phyloP scores from a whole-genome alignment of 1,140 invertebrate genomes.

The Drosophila bifasciata region DNA sequence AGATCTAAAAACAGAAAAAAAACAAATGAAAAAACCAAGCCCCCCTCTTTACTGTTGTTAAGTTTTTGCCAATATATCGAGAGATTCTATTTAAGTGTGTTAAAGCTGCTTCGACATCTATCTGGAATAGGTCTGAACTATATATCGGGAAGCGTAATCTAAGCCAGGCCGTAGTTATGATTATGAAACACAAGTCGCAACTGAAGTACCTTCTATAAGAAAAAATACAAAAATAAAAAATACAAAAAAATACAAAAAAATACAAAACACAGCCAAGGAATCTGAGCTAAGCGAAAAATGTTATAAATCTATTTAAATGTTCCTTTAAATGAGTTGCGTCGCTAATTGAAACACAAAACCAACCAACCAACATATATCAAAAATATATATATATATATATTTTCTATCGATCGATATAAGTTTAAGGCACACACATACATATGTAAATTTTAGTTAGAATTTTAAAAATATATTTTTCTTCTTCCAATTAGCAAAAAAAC shows the following conservation, averaged over 20 bases:
- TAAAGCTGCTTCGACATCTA: slow-evolving; percentile 34
- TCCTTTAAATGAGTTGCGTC: slow-evolving; percentile 47
- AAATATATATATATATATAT: too few relatives aligned
- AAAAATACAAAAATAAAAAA: slow-evolving; percentile 28
- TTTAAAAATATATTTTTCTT: slow-evolving; percentile 34
- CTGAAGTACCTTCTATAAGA: slow-evolving; percentile 69
- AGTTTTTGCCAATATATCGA: slow-evolving; percentile 59
- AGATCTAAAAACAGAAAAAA: slow-evolving; percentile 19
- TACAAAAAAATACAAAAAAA: background rate
- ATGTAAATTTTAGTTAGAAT: slow-evolving; percentile 13
- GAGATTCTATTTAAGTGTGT: slow-evolving; percentile 54
- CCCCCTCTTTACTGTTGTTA: slow-evolving; percentile 54
- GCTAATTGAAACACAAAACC: slow-evolving; percentile 19
- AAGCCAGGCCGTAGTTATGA: slow-evolving; percentile 28
- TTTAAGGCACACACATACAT: slow-evolving; percentile 1
- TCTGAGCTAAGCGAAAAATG: slow-evolving; percentile 20
- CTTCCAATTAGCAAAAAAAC: slow-evolving; percentile 29
- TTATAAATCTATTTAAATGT: slow-evolving; percentile 37
- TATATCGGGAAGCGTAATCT: slow-evolving; percentile 1
- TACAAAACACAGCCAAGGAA: slow-evolving; percentile 30
- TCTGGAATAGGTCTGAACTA: slow-evolving; percentile 15
- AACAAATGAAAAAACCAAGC: slow-evolving; percentile 1
- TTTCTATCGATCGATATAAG: slow-evolving; percentile 42
- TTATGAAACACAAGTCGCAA: slow-evolving; percentile 69
- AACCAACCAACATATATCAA: slow-evolving; percentile 32